Base-by-base conservation (phyloP, 2,113 vertebrate species). In the Eidolon helvum region DNA sequence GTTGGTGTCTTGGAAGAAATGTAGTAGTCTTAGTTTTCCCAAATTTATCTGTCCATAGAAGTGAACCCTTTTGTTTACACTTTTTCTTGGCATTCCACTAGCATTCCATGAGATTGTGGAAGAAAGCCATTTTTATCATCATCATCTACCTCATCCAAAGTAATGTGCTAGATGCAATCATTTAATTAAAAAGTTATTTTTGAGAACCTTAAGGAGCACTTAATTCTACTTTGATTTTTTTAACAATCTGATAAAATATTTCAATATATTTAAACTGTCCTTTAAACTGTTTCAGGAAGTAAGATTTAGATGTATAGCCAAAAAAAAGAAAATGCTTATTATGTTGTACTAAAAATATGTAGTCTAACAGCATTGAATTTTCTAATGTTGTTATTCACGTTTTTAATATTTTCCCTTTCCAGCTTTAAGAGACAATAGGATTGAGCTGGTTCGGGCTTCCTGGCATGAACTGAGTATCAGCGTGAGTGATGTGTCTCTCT, bases 361-460 rank as follows among this genome's bases (percentile, higher is more conserved):
- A 35, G 19, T 30, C 19, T 84, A 0, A 53, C 11, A 11, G 0
- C 18, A 4, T 2, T 22, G 16, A 0, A 0, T 63, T 89, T 38
- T 38, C 12, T 86, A 79, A 18, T 48, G 2, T 14, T 45, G 16
- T 53, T 59, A 66, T 48, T 90, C 16, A 53, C 16, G 7, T 30
- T 86, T 95, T 95, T 21, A 77, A 75, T 79, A 33, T 71, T 94
- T 98, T 89, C 90, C 68, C 72, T 97, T 98, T 97, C 7, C 98
- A 99, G 99, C 99, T 85, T 98, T 99, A 97, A 99, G 99, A 94
- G 99, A 99, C 98, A 99, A 99, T 98, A 98, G 99, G 92, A 99
- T 99, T 33, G 99, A 99, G 97, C 98, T 99, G 98, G 99, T 99
- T 68, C 99, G 99, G 79, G 99, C 99, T 68, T 99, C 99, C 0